phyloP scores from a whole-genome alignment of 2,113 vertebrate genomes.

The Pithys albifrons region DNA sequence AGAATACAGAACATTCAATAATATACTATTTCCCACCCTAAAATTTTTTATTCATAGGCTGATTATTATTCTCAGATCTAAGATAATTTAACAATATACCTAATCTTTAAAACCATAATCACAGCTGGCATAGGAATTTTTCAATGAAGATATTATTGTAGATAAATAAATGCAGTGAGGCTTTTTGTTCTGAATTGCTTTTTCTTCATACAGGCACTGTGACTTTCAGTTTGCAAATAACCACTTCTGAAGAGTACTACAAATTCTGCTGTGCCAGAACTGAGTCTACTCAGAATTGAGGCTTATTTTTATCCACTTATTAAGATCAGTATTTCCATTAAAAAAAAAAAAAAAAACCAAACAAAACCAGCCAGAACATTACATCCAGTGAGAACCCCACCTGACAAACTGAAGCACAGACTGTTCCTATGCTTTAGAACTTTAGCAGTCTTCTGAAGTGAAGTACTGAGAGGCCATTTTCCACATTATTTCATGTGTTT shows the following conservation, averaged over 20 bases:
- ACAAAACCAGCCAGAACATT: background rate
- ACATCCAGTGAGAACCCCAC: background rate
- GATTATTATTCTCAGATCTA: constrained; percentile 5
- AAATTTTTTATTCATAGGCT: background rate
- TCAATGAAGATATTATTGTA: background rate
- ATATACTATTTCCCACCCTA: background rate
- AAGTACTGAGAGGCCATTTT: background rate
- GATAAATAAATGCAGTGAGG: background rate
- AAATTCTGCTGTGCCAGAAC: background rate
- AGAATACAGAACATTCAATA: background rate
- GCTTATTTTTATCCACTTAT: background rate
- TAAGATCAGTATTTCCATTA: background rate
- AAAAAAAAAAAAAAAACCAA: background rate
- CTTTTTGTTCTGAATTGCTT: background rate
- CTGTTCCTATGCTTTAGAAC: background rate
- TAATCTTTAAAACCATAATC: background rate
- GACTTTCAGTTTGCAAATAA: background rate
- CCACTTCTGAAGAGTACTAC: background rate
- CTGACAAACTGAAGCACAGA: background rate
- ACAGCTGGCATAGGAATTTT: background rate
- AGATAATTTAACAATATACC: background rate
- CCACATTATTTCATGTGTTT: background rate
- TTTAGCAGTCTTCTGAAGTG: background rate
- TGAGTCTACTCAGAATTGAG: rapidly evolving
- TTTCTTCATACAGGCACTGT: background rate